These are phyloP conservation scores for Odocoileus hemionus DNA, from an alignment of 2,113 vertebrate genomes.

Conservation along the genomic window DNA sequence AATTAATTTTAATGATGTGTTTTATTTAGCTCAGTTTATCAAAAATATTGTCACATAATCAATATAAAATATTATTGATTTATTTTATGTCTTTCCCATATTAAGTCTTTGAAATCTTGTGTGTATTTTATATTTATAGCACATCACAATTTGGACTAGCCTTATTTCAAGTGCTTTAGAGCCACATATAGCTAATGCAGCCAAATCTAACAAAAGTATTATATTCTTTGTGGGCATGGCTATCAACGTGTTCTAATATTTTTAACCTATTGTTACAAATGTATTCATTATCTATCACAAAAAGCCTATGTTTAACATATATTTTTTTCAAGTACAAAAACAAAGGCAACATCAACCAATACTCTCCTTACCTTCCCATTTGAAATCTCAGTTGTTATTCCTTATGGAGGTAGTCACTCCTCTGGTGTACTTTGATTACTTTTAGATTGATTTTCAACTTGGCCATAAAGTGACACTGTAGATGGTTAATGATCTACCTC, in stretches of 20 bases:
- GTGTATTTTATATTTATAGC: neutral
- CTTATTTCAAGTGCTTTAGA: neutral
- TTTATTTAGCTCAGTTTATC: neutral
- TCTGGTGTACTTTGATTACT: neutral
- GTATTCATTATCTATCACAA: neutral
- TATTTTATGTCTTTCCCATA: neutral
- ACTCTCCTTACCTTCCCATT: neutral
- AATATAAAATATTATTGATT: neutral
- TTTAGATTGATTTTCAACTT: slow-evolving; percentile 24
- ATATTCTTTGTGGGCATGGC: neutral
- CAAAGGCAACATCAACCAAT: neutral
- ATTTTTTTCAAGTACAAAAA: neutral
- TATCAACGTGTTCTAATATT: neutral
- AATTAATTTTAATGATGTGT: neutral
- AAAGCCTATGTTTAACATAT: neutral
- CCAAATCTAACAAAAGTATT: neutral
- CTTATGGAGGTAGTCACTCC: neutral
- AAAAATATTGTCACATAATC: neutral
- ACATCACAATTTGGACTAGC: neutral
- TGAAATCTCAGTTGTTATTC: neutral
- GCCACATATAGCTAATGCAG: too few species aligned
- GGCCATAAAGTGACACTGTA: neutral
- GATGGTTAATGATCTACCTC: neutral
- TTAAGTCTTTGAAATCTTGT: neutral
- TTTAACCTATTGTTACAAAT: neutral